phyloP scores from a whole-genome alignment of 2,113 vertebrate species.

The Cyprinodon variegatus region DNA sequence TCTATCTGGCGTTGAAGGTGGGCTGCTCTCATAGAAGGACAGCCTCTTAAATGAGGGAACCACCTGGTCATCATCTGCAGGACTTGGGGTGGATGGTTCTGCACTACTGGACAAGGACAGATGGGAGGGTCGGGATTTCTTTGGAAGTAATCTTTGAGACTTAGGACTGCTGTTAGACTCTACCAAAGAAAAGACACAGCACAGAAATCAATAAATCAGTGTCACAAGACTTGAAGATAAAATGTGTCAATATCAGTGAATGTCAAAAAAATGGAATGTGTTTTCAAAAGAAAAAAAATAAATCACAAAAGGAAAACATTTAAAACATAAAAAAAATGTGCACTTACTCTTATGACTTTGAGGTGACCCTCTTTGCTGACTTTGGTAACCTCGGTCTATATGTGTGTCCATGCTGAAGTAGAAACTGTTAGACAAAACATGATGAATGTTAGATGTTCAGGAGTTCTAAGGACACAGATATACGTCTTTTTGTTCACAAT shows the following conservation, averaged over 20 bases:
- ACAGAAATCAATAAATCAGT: background rate
- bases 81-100: constrained; percentile 65
- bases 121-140: constrained; percentile 78
- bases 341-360: constrained; percentile 75
- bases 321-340: background rate
- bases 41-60: constrained; percentile 84
- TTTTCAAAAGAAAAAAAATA: no score
- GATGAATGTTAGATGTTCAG: background rate
- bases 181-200: constrained; percentile 61
- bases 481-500: background rate
- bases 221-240: background rate
- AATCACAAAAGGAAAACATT: no score
- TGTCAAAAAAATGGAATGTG: no score
- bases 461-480: background rate
- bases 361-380: constrained; percentile 59
- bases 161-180: constrained; percentile 79
- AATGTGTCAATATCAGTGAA: no score
- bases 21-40: constrained; percentile 81
- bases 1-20: constrained; percentile 84
- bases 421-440: constrained; percentile 72
- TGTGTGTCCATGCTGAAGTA: constrained; percentile 85
- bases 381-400: constrained; percentile 80
- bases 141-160: constrained; percentile 74
- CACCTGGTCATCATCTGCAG: constrained; percentile 79
- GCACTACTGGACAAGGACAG: constrained; percentile 74